Percentiles rank a stretch among this genome's conserved stretches.
Evolutionary conservation across 2,113 vertebrate genomes (phyloP).

Genomic region (Ctenomys sociabilis): DNA sequence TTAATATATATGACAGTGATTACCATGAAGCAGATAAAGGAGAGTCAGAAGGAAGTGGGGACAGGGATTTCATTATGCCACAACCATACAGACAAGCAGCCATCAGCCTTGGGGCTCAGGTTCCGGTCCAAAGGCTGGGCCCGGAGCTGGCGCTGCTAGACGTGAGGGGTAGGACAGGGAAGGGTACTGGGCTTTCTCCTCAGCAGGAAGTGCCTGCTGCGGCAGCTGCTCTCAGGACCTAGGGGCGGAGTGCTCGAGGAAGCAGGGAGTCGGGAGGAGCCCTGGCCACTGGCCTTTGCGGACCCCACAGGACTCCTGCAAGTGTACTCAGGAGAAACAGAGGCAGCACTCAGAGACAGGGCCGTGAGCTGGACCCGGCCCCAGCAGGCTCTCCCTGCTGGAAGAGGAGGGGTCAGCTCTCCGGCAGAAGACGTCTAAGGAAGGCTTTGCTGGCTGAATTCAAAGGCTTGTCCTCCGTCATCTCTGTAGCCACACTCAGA

Average conservation of each 20-base stretch:
- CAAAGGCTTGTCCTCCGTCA: neutral
- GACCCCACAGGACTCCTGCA: neutral
- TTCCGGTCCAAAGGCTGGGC: neutral
- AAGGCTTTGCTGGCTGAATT: neutral
- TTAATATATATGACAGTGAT: neutral
- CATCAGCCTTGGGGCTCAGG: neutral
- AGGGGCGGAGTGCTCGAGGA: neutral
- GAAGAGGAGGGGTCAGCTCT: too few species aligned
- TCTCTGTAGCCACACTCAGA: neutral
- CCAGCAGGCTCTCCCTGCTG: neutral
- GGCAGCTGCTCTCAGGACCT: neutral
- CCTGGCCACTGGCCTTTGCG: neutral
- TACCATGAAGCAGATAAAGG: neutral
- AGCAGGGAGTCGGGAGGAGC: neutral
- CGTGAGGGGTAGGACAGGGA: too few species aligned
- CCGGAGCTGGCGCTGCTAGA: neutral
- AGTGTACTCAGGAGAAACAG: too few species aligned
- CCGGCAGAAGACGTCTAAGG: neutral
- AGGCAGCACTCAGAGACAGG: neutral
- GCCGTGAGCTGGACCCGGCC: neutral
- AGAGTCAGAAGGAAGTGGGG: neutral
- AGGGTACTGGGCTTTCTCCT: neutral
- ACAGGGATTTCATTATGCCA: neutral
- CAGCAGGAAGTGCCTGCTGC: too few species aligned
- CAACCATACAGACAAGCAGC: neutral